Evolutionary conservation across 2,797 vertebrate genomes (phyloP), one percentile per base, ranked within the genome.

Genomic region (Bradypus variegatus): DNA sequence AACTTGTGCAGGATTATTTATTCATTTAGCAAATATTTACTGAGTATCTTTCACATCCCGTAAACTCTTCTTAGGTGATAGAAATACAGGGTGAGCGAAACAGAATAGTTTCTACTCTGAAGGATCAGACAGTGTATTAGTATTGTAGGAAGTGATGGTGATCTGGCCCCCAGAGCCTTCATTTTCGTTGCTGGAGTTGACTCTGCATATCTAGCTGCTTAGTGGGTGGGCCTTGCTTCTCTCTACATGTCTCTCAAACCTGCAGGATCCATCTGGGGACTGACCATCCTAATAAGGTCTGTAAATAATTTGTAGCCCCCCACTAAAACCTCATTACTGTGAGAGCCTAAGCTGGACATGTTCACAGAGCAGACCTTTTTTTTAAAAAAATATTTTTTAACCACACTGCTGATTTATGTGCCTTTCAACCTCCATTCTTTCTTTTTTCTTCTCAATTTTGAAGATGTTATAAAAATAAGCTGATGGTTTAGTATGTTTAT

Each of bases 401-500:
- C 31, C 73, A 79, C n/a, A 76, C 0, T 89, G n/a, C n/a, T 79
- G 25, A 90, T 85, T 86, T 86, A 25, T 87, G 16, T 90, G 65
- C 36, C 60, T 84, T 88, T 93, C 84, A 58, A 77, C 70, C 84
- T 19, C 18, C 55, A 72, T 70, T 95, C 27, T 86, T 86, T 62
- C 65, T 69, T 77, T 53, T 92, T 84, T 81, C 73, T 76, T 72
- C n/a, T 82, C 12, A 41, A 65, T 88, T 90, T 91, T 86, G 48
- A 90, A 93, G 77, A 79, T 60, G 65, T 86, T 93, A 25, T 77
- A 33, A 73, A 95, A 91, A 80, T 90, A n/a, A 83, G 58, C 69
- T 88, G 64, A 91, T 95, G 21, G 50, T 86, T 91, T 94, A 77
- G 18, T 88, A 31, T 92, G 41, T 91, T 60, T 86, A 87, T 89